Evolutionary conservation across 2,888 invertebrate genomes (phyloP), one percentile per base, ranked within the genome.

Genomic region (Athripsodes cinereus): DNA sequence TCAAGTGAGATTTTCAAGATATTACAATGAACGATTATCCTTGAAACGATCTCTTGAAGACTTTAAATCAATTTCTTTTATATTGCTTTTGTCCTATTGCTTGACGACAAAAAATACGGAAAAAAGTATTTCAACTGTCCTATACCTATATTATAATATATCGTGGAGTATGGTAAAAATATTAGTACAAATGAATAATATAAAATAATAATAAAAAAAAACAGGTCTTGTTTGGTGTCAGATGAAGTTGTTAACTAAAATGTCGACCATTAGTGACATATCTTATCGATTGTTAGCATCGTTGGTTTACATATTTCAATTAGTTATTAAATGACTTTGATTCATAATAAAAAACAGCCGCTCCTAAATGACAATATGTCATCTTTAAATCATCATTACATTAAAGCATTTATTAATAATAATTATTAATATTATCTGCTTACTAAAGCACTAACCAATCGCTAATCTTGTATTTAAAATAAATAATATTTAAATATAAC

Each of bases 181-280:
- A 31, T 8, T 31, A 40, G 13, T n/a, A 40, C 13, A 40, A 40
- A 13, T n/a, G n/a, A 13, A 40, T 40, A 40, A 40, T 40, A 40
- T 8, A 40, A 40, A 13, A 40, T 3, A n/a, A 40, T 13, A 8
- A 40, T 8, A 57, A 57, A 53, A 54, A 52, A 58, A 62, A 58
- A 57, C 62, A 49, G 58, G 57, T 60, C 53, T 61, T 51, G 53
- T 57, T 57, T 49, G 52, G 59, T 59, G 61, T 63, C 63, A 63
- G 61, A 63, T 63, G 63, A 63, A 63, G 63, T 61, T 61, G 63
- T 63, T 59, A 59, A 63, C 59, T 58, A 52, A 61, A 63, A 63
- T 59, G 63, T 63, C 60, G 51, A 61, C 63, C 60, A 63, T 63
- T 63, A 63, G 63, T 63, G 63, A 63, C 63, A 63, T 61, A 55